phyloP scores from a whole-genome alignment of 2,888 invertebrate species.

The Stenoptilia bipunctidactyla region DNA sequence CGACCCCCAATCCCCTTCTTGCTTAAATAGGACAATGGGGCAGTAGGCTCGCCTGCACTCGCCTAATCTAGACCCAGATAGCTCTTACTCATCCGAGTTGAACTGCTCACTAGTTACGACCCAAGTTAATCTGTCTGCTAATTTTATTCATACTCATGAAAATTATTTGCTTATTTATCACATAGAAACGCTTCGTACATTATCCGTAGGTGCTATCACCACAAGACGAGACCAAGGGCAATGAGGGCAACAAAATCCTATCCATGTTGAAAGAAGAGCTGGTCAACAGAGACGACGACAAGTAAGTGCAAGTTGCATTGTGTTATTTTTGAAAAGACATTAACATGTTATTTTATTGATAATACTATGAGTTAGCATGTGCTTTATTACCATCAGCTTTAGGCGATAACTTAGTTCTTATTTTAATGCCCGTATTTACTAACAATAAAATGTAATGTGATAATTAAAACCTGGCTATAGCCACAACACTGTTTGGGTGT shows the following conservation, averaged over 20 bases:
- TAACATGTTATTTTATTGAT: not conserved
- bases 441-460: too few species aligned
- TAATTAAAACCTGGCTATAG: too few species aligned
- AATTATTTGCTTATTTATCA: slow-evolving; percentile 25
- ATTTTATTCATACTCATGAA: not conserved
- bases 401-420: not conserved
- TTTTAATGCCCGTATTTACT: too few species aligned
- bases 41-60: slow-evolving; percentile 39
- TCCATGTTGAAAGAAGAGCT: slow-evolving; percentile 84
- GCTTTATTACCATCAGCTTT: not conserved
- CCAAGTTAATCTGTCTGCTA: not conserved
- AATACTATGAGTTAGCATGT: not conserved
- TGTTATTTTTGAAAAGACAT: slow-evolving; percentile 1
- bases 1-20: slow-evolving; percentile 15
- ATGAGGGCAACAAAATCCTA: slow-evolving; percentile 81
- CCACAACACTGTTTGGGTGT: too few species aligned
- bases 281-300: slow-evolving; percentile 86
- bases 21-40: too few species aligned
- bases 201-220: slow-evolving; percentile 62
- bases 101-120: slow-evolving; percentile 18
- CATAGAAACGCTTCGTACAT: slow-evolving; percentile 54
- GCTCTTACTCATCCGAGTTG: slow-evolving; percentile 22
- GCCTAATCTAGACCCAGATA: slow-evolving; percentile 27
- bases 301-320: slow-evolving; percentile 59
- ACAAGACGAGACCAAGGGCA: slow-evolving; percentile 67